Percentiles rank a stretch among this genome's conserved stretches.
phyloP scores from a whole-genome alignment of 1,140 invertebrate species.

The Chironomus tepperi region DNA sequence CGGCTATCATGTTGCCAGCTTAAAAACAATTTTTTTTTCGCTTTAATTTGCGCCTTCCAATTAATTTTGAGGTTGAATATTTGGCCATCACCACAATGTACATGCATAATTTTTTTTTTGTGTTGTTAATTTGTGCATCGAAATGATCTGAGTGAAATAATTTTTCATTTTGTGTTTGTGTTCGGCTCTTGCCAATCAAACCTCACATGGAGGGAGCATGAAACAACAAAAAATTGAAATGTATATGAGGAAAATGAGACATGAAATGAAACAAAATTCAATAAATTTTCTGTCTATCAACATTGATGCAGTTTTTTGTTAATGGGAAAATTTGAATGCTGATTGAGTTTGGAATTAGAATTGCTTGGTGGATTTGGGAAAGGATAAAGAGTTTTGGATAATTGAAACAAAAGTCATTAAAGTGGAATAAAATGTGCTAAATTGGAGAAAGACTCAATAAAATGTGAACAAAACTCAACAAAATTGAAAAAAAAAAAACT shows the following conservation, averaged over 20 bases:
- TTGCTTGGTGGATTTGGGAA: no score
- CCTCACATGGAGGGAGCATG: not conserved
- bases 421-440: no score
- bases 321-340: not conserved
- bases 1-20: not conserved
- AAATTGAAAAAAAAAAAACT: no score
- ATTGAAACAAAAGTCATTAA: no score
- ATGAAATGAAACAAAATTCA: not conserved
- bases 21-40: not conserved
- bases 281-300: not conserved
- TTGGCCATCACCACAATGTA: not conserved
- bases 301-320: not conserved
- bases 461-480: no score
- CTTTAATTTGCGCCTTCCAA: conserved; percentile 1
- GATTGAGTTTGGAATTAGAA: no score
- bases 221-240: no score
- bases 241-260: no score
- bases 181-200: not conserved
- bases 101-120: not conserved
- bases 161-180: not conserved
- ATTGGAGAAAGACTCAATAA: no score
- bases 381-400: no score
- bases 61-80: conserved; percentile 8
- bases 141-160: not conserved
- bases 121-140: not conserved